Evolutionary conservation across 2,888 invertebrate genomes (phyloP).

Genomic region (Clusia tigrina): DNA sequence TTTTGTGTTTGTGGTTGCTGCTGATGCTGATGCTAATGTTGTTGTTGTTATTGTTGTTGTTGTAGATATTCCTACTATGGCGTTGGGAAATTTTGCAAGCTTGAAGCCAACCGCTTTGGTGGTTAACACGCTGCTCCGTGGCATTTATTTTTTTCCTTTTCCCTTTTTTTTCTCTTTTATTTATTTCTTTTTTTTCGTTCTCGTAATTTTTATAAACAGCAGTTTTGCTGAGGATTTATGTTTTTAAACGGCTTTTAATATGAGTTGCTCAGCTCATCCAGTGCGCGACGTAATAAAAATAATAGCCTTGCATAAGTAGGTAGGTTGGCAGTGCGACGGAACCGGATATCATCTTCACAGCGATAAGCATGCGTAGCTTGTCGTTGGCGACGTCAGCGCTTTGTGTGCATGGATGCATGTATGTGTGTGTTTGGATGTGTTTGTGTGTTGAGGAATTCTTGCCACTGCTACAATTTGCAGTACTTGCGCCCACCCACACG

Average conservation of each 20-base stretch:
- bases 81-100: slow-evolving; percentile 7
- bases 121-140: slow-evolving; percentile 12
- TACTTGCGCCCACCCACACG: slow-evolving; percentile 9
- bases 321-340: slow-evolving; percentile 33
- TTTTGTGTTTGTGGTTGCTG: slow-evolving; percentile 14
- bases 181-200: slow-evolving; percentile 47
- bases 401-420: slow-evolving; percentile 28
- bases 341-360: slow-evolving; percentile 58
- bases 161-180: slow-evolving; percentile 18
- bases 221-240: slow-evolving; percentile 59
- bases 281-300: slow-evolving; percentile 58
- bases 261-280: slow-evolving; percentile 48
- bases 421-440: slow-evolving; percentile 26
- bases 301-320: slow-evolving; percentile 59
- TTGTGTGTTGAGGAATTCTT: slow-evolving; percentile 41
- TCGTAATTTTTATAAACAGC: slow-evolving; percentile 59
- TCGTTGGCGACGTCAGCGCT: slow-evolving; percentile 29
- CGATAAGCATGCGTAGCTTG: slow-evolving; percentile 50
- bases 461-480: slow-evolving; percentile 26
- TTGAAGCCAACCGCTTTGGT: slow-evolving; percentile 13
- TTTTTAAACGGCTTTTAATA: slow-evolving; percentile 60
- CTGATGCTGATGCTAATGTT: slow-evolving; percentile 27
- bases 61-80: slow-evolving; percentile 16
- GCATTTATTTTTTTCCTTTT: slow-evolving; percentile 18
- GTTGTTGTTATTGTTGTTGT: slow-evolving; percentile 12